Conservation (phyloP, 37 sponge, comb jelly and placozoan species). For the Diacarnus erythraeanus region DNA sequence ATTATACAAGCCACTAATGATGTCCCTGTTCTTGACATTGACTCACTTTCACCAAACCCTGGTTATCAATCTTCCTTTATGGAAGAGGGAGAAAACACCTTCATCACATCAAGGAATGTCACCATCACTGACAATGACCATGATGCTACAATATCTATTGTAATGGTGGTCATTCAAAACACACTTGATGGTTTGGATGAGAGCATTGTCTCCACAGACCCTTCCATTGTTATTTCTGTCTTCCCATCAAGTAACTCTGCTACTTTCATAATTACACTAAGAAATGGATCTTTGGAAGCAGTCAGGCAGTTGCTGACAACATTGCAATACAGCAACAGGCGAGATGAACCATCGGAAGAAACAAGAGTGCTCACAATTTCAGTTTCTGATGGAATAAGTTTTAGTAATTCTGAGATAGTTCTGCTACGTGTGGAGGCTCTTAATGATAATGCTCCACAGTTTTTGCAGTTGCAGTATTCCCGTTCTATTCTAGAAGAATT, state of each 20-base stretch:
- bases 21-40: slow-evolving; percentile 64
- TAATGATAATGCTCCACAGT: slow-evolving; percentile 62
- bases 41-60: slow-evolving; percentile 13
- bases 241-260: neutral
- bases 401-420: slow-evolving; percentile 43
- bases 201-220: slow-evolving; percentile 24
- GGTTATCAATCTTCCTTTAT: slow-evolving; percentile 47
- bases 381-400: slow-evolving; percentile 49
- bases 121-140: slow-evolving; percentile 63
- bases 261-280: slow-evolving; percentile 11
- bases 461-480: slow-evolving; percentile 15
- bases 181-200: slow-evolving; percentile 49
- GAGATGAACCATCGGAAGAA: slow-evolving; percentile 48
- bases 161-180: slow-evolving; percentile 39
- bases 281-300: neutral
- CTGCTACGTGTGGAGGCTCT: slow-evolving; percentile 1
- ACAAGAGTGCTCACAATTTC: slow-evolving; percentile 27
- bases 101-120: slow-evolving; percentile 65
- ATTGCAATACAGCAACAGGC: slow-evolving; percentile 45
- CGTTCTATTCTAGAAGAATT: slow-evolving; percentile 14
- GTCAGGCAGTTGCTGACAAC: slow-evolving; percentile 23
- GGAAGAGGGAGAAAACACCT: slow-evolving; percentile 55
- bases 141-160: neutral
- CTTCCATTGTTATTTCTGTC: neutral
- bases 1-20: slow-evolving; percentile 52